Conservation (phyloP, 2,888 invertebrate genomes). For the Corbicula japonica region DNA sequence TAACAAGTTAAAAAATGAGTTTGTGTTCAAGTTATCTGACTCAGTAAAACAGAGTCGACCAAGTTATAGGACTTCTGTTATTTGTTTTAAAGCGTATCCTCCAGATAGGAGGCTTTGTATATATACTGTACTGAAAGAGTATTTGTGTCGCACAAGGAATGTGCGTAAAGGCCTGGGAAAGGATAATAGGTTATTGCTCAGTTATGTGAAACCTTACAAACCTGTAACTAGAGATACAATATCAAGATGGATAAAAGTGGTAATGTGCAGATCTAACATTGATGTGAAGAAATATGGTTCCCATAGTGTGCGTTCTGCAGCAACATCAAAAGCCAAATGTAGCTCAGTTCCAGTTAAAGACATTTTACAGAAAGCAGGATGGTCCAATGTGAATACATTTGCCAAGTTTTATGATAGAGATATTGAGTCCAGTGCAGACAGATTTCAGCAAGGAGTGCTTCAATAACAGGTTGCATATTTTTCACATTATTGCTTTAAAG, state of each 20-base stretch:
- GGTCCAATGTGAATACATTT: conserved; percentile 51
- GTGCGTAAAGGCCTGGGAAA: conserved; percentile 9
- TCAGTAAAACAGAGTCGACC: conserved; percentile 43
- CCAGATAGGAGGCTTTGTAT: too few species aligned
- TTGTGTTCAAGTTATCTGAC: conserved; percentile 23
- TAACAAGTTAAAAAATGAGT: conserved; percentile 23
- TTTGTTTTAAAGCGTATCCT: conserved; percentile 49
- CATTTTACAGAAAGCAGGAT: conserved; percentile 53
- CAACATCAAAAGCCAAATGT: conserved; percentile 47
- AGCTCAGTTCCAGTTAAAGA: conserved; percentile 44
- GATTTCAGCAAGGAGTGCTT: conserved; percentile 34
- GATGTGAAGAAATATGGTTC: conserved; percentile 39
- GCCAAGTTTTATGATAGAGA: conserved; percentile 49
- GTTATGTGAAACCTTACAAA: conserved; percentile 57
- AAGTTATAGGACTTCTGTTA: conserved; percentile 12
- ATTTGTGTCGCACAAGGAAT: conserved; percentile 31
- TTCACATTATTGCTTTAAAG: conserved; percentile 43
- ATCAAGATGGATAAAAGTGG: conserved; percentile 59
- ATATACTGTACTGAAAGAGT: conserved; percentile 49
- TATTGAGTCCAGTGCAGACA: conserved; percentile 13
- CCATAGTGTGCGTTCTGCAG: conserved; percentile 59
- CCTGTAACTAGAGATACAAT: conserved; percentile 54
- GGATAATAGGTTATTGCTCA: conserved; percentile 43
- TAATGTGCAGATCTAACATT: conserved; percentile 46
- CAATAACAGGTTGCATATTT: conserved; percentile 14